phyloP scores from a whole-genome alignment of 2,797 vertebrate genomes.

The Margarornis squamiger region DNA sequence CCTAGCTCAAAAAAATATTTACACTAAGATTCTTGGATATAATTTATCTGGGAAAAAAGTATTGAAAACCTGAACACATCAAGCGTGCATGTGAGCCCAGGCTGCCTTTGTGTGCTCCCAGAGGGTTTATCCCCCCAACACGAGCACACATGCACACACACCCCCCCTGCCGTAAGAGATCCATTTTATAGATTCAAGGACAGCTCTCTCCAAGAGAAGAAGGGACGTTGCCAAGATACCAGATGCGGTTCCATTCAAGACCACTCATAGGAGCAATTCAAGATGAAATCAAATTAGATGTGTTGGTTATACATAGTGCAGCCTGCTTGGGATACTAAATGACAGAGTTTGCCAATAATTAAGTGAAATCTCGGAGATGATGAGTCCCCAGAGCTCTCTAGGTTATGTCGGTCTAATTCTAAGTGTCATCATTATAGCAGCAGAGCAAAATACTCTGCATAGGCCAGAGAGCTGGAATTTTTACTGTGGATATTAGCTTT shows the following conservation, averaged over 20 bases:
- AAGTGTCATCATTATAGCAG: conserved; percentile 70
- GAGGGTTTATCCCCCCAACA: background rate
- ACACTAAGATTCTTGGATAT: background rate
- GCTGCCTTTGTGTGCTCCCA: conserved; percentile 31
- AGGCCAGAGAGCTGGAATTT: conserved; percentile 48
- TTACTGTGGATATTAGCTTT: conserved; percentile 38
- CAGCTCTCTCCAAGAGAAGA: conserved; percentile 50
- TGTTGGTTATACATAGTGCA: conserved; percentile 67
- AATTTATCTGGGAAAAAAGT: background rate
- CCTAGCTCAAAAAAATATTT: background rate
- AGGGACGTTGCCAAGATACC: conserved; percentile 69
- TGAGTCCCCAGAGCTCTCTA: conserved; percentile 68
- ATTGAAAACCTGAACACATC: background rate
- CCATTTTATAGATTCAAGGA: conserved; percentile 66
- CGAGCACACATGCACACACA: background rate
- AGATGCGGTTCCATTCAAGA: conserved; percentile 69
- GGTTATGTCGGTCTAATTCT: conserved; percentile 65
- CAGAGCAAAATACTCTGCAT: conserved; percentile 57
- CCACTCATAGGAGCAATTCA: conserved; percentile 71
- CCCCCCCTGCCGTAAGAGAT: background rate
- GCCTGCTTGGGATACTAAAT: conserved; percentile 70
- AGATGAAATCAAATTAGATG: conserved; percentile 73
- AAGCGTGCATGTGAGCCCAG: background rate
- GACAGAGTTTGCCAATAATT: conserved; percentile 75
- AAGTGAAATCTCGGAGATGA: conserved; percentile 72